These are phyloP conservation scores for Gallinago jamesoni DNA, from an alignment of 2,113 vertebrate species.

Conservation along the genomic window DNA sequence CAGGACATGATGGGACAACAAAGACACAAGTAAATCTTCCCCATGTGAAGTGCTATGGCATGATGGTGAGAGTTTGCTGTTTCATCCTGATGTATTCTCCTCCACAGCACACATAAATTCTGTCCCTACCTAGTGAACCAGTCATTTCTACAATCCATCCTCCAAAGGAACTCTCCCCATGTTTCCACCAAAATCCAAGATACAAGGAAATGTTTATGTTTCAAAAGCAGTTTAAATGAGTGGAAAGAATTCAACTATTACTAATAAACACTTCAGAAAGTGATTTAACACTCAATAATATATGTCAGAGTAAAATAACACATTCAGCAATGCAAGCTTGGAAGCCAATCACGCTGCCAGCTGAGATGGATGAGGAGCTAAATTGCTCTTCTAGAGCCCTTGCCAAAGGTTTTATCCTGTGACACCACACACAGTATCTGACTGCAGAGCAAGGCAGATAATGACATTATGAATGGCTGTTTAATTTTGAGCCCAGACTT, in stretches of 20 bases:
- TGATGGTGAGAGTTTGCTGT: not conserved
- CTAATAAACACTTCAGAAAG: slow-evolving; percentile 67
- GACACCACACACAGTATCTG: not conserved
- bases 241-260: slow-evolving; percentile 61
- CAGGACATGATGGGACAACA: not conserved
- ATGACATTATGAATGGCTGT: slow-evolving; percentile 49
- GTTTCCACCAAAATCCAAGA: slow-evolving; percentile 3
- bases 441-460: slow-evolving; percentile 26
- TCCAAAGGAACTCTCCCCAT: not conserved
- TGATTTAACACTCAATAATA: slow-evolving; percentile 55
- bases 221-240: slow-evolving; percentile 23
- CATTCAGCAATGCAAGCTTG: slow-evolving; percentile 24
- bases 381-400: slow-evolving; percentile 36
- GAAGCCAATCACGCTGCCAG: slow-evolving; percentile 40
- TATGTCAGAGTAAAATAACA: slow-evolving; percentile 52
- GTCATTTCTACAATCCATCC: not conserved
- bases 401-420: slow-evolving; percentile 64
- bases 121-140: not conserved
- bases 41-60: not conserved
- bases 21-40: not conserved
- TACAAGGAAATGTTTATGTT: slow-evolving; percentile 22
- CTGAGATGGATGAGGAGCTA: slow-evolving; percentile 53
- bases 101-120: not conserved
- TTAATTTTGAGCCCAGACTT: slow-evolving; percentile 30
- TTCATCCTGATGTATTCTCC: not conserved